Evolutionary conservation across 2,888 invertebrate genomes (phyloP).

Genomic region (Troilus luridus): DNA sequence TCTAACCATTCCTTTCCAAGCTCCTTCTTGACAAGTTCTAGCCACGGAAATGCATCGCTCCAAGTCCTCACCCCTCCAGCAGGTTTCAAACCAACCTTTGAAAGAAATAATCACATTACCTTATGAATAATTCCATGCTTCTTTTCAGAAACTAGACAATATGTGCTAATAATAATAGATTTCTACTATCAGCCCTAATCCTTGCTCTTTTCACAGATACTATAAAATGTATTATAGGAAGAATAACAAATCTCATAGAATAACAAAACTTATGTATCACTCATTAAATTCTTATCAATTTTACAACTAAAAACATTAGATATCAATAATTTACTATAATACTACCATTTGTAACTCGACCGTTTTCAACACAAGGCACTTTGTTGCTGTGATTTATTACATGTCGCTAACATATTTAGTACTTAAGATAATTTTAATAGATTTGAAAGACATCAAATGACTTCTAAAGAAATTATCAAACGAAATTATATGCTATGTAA

Average conservation of each 20-base stretch:
- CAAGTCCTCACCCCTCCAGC: constrained; percentile 95
- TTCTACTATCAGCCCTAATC: no score
- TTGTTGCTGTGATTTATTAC: no score
- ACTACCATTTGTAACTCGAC: not conserved
- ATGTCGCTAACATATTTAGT: no score
- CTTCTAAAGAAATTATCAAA: not conserved
- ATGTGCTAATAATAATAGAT: not conserved
- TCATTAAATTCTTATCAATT: no score
- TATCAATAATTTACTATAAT: not conserved
- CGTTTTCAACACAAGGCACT: not conserved
- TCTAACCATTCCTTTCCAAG: constrained; percentile 90
- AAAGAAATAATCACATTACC: constrained; percentile 54
- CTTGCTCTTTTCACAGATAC: not conserved
- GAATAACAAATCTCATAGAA: not conserved
- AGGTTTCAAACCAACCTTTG: constrained; percentile 94
- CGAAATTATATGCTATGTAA: not conserved
- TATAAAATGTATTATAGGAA: not conserved
- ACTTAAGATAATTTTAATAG: no score
- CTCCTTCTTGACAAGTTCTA: constrained; percentile 85
- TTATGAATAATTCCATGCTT: constrained; percentile 59
- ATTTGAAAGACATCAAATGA: no score
- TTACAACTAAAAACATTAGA: no score
- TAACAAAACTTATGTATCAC: not conserved
- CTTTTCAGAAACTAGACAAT: not conserved
- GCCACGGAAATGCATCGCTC: constrained; percentile 89